Conservation (phyloP, 2,888 invertebrate genomes). For the Cheilosia variabilis region DNA sequence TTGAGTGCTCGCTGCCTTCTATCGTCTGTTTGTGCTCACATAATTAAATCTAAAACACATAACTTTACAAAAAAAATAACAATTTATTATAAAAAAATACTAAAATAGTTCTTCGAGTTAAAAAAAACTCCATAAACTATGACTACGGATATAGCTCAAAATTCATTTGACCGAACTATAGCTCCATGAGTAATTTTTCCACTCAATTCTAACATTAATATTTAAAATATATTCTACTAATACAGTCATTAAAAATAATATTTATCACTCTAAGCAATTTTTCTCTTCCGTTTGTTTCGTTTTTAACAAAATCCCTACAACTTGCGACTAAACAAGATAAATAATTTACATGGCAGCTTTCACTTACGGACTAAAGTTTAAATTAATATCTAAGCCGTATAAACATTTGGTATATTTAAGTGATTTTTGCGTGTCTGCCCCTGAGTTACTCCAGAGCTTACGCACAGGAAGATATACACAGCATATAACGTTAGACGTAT, state of each 20-base stretch:
- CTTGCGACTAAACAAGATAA: slow-evolving; percentile 14
- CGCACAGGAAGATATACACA: slow-evolving; percentile 15
- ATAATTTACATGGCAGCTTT: slow-evolving; percentile 72
- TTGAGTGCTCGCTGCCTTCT: no score
- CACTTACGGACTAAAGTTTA: slow-evolving; percentile 50
- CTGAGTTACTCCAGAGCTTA: slow-evolving; percentile 29
- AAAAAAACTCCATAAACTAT: background rate
- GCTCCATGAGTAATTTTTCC: background rate
- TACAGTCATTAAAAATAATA: slow-evolving; percentile 42
- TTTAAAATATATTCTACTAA: slow-evolving; percentile 32
- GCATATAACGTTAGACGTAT: background rate
- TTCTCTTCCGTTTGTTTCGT: background rate
- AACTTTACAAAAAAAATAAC: slow-evolving; percentile 43
- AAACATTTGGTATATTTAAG: slow-evolving; percentile 69
- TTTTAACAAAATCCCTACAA: slow-evolving; percentile 28
- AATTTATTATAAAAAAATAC: slow-evolving; percentile 38
- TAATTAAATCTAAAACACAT: background rate
- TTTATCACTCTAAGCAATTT: slow-evolving; percentile 47
- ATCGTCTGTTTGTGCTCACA: no score
- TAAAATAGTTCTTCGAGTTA: slow-evolving; percentile 10
- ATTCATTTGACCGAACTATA: slow-evolving; percentile 10
- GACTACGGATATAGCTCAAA: background rate
- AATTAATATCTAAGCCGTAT: slow-evolving; percentile 34
- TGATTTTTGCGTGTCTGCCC: slow-evolving; percentile 45
- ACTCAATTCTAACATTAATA: slow-evolving; percentile 4